Evolutionary conservation across 2,113 vertebrate species (phyloP).

Genomic region (Carassius gibelio): DNA sequence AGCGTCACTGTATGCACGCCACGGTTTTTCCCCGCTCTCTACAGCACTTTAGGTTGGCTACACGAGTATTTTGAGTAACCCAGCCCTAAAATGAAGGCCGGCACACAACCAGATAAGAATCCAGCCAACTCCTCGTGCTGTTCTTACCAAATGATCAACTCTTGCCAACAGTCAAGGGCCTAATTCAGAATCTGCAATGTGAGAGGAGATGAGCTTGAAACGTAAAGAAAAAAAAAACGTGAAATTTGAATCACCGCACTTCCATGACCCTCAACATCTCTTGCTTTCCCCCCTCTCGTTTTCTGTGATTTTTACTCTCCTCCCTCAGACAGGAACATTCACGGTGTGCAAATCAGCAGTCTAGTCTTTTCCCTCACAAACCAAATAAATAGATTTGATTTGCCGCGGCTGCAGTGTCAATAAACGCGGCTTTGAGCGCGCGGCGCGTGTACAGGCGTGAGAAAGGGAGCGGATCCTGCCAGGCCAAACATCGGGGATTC

Average conservation of each 20-base stretch:
- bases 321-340: slow-evolving; percentile 55
- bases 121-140: slow-evolving; percentile 72
- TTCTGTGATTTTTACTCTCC: slow-evolving; percentile 37
- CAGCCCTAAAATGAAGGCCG: slow-evolving; percentile 64
- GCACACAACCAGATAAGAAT: slow-evolving; percentile 73
- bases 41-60: slow-evolving; percentile 59
- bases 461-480: slow-evolving; percentile 70
- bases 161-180: slow-evolving; percentile 64
- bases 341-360: slow-evolving; percentile 69
- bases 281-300: slow-evolving; percentile 28
- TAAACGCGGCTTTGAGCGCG: slow-evolving; percentile 62
- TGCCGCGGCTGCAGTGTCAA: slow-evolving; percentile 68
- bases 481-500: slow-evolving; percentile 74
- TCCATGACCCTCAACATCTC: not conserved
- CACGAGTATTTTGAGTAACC: slow-evolving; percentile 69
- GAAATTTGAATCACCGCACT: slow-evolving; percentile 17
- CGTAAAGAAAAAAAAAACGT: slow-evolving; percentile 46
- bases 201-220: slow-evolving; percentile 51
- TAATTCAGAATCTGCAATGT: slow-evolving; percentile 63
- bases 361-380: slow-evolving; percentile 66
- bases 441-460: slow-evolving; percentile 53
- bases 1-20: slow-evolving; percentile 60
- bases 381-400: slow-evolving; percentile 77
- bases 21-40: slow-evolving; percentile 27
- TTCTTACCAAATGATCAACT: slow-evolving; percentile 76